These are phyloP conservation scores for Mya arenaria DNA, from an alignment of 1,140 invertebrate genomes.

Conservation along the genomic window DNA sequence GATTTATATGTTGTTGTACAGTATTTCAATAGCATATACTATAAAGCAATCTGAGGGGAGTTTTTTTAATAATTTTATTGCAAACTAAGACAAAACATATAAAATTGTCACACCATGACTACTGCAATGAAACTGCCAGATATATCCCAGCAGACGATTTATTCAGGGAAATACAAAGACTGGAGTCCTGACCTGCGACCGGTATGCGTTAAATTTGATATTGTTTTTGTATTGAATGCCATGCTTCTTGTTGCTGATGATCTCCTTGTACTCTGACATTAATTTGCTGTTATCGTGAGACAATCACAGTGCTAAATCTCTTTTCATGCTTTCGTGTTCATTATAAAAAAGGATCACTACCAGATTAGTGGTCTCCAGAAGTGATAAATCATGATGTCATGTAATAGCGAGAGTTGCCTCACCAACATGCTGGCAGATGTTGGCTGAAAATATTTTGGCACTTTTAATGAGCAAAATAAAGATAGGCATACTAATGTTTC, in stretches of 20 bases:
- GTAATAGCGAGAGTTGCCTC: no score
- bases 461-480: no score
- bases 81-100: background rate
- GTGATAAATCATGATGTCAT: no score
- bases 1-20: background rate
- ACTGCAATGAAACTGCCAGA: constrained; percentile 69
- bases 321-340: background rate
- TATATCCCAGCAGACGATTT: constrained; percentile 82
- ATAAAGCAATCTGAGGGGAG: constrained; percentile 19
- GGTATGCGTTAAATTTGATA: constrained; percentile 66
- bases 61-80: background rate
- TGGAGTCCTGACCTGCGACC: constrained; percentile 71
- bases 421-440: no score
- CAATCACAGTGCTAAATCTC: background rate
- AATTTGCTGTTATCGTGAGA: background rate
- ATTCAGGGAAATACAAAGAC: constrained; percentile 78
- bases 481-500: no score
- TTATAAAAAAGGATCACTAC: background rate
- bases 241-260: background rate
- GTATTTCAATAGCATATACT: background rate
- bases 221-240: background rate
- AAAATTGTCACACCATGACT: constrained; percentile 53
- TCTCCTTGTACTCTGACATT: background rate
- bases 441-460: no score
- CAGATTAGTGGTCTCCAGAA: background rate